Conservation (phyloP, 2,113 vertebrate species). For the Carettochelys insculpta region DNA sequence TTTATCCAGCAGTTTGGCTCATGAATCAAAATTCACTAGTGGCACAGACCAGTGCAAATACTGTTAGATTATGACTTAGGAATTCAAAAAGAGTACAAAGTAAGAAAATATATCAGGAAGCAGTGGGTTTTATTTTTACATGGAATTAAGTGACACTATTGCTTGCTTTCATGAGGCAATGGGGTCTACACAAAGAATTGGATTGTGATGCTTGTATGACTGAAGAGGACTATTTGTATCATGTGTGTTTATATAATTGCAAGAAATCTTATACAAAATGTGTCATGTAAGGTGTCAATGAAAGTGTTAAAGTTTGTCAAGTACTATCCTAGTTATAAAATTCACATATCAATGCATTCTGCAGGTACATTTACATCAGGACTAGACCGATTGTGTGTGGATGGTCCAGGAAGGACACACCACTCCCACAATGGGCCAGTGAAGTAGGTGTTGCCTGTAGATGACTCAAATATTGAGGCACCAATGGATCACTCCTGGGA, state of each 20-base stretch:
- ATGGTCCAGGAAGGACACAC: neutral
- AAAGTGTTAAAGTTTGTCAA: neutral
- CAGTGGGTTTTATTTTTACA: neutral
- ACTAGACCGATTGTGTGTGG: neutral
- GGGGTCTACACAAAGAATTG: neutral
- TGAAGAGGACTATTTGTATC: neutral
- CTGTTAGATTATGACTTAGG: neutral
- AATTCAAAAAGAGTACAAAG: neutral
- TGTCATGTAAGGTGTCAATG: neutral
- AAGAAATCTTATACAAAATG: neutral
- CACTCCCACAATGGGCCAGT: neutral
- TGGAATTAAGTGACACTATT: neutral
- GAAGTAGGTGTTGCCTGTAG: neutral
- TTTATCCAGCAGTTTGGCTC: neutral
- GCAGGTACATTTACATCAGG: neutral
- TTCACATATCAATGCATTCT: too few relatives aligned
- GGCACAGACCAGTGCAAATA: neutral
- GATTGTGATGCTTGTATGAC: neutral
- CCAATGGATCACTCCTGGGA: neutral
- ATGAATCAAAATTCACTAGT: neutral
- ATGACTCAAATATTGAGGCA: too few relatives aligned
- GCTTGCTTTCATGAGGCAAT: neutral
- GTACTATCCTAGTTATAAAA: neutral
- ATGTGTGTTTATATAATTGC: too few relatives aligned
- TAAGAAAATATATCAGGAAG: neutral